Conservation (phyloP, 2,113 vertebrate genomes). For the Mastomys natalensis region DNA sequence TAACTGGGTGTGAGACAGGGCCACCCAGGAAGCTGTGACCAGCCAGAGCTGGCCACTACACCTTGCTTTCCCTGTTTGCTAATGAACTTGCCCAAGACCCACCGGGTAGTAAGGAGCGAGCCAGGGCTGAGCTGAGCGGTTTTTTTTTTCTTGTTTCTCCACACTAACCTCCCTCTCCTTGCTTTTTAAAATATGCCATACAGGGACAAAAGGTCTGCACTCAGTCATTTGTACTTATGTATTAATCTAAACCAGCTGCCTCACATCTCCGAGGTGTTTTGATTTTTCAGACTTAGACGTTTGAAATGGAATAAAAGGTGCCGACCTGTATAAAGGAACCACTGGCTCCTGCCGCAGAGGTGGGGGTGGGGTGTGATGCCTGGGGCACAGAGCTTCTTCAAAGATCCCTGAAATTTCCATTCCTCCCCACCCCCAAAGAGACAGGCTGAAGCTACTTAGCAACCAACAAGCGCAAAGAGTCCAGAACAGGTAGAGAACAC, state of each 20-base stretch:
- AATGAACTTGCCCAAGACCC: constrained; percentile 1
- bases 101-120: neutral
- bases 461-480: neutral
- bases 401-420: neutral
- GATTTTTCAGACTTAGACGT: neutral
- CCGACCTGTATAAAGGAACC: neutral
- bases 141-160: neutral
- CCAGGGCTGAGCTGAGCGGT: neutral
- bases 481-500: neutral
- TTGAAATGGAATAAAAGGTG: constrained; percentile 40
- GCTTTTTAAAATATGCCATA: constrained; percentile 45
- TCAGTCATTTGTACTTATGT: neutral
- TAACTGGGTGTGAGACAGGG: neutral
- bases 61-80: accelerated
- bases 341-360: neutral
- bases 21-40: accelerated
- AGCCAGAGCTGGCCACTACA: accelerated
- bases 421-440: neutral
- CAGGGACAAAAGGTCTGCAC: neutral
- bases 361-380: neutral
- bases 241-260: constrained; percentile 7
- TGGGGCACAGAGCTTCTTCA: neutral
- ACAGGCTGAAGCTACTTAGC: neutral
- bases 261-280: constrained; percentile 13
- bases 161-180: neutral